A percentile compares a stretch with the other conserved stretches of the same genome.
Evolutionary conservation across 2,113 vertebrate genomes (phyloP).

Genomic region (Chitala chitala): DNA sequence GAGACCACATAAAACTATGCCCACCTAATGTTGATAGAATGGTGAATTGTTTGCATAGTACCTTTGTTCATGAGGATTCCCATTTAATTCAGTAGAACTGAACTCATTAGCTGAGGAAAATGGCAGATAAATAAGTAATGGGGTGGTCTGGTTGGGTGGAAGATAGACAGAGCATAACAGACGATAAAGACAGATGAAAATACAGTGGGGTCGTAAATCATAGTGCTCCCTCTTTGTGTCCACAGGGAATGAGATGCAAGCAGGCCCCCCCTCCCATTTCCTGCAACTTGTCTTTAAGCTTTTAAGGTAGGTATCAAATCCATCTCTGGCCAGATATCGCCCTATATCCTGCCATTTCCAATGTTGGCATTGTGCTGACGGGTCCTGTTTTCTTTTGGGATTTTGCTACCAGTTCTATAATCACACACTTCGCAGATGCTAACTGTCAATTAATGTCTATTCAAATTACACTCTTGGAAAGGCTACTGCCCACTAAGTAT

Average conservation of each 20-base stretch:
- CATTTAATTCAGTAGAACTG: background rate
- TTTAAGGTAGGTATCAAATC: background rate
- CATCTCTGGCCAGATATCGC: too few relatives aligned
- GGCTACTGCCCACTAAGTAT: too few relatives aligned
- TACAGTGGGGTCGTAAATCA: conserved; percentile 30
- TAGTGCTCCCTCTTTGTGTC: conserved; percentile 18
- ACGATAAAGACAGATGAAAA: conserved; percentile 33
- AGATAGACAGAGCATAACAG: background rate
- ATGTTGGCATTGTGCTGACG: background rate
- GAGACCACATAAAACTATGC: too few relatives aligned
- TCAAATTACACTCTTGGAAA: too few relatives aligned
- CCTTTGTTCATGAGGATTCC: background rate
- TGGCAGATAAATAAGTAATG: conserved; percentile 38
- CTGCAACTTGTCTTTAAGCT: background rate
- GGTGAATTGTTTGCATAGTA: background rate
- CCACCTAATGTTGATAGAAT: too few relatives aligned
- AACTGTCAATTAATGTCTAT: too few relatives aligned
- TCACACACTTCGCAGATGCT: too few relatives aligned
- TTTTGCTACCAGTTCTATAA: too few relatives aligned
- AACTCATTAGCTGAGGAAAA: conserved; percentile 8
- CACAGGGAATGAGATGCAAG: background rate
- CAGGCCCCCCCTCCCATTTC: background rate
- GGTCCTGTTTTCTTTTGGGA: too few relatives aligned
- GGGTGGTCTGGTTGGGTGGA: conserved; percentile 18
- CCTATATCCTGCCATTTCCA: background rate